Evolutionary conservation across 1,140 invertebrate species (phyloP), one percentile per base, ranked within the genome.

Genomic region (Melanaphis sacchari): DNA sequence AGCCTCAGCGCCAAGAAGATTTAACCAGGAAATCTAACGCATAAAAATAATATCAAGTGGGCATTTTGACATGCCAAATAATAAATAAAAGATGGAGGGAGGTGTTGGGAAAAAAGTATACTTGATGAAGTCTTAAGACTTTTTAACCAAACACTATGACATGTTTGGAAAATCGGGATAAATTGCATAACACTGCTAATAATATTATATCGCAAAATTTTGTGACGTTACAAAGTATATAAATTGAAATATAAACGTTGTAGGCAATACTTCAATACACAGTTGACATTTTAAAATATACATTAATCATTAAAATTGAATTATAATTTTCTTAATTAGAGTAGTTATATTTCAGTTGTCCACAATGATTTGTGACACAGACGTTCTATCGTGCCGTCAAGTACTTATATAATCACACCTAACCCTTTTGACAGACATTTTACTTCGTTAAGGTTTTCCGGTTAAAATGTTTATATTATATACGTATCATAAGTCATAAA

Each of bases 281-380:
- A 66, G 59, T 66, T 66, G 59, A 66, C 59, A n/a, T 66, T 66
- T 66, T 11, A 66, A 15, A 66, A 18, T 66, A 66, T 18, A n/a
- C 59, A 76, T 76, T 76, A 76, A 82, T 40, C 81, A 82, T 82
- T 82, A 82, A 82, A 82, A 82, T 82, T 24, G 38, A 82, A 38
- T 21, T 38, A 7, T 24, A 36, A 40, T 82, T 82, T 82, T 40
- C 36, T 82, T 82, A 82, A 82, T 82, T 82, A 82, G 36, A 82
- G 81, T 40, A 82, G 81, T 40, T 82, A 82, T 7, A 82, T 82
- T 82, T 38, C 36, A 38, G 21, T 36, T 82, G 81, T 82, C 81
- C 36, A 82, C 81, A 82, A 24, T 82, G 81, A 82, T 82, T 82
- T 82, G 81, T 38, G 81, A 82, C 81, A 82, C 22, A 38, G 22